phyloP scores from a whole-genome alignment of 2,888 invertebrate species.

The Acrobasis consociella region DNA sequence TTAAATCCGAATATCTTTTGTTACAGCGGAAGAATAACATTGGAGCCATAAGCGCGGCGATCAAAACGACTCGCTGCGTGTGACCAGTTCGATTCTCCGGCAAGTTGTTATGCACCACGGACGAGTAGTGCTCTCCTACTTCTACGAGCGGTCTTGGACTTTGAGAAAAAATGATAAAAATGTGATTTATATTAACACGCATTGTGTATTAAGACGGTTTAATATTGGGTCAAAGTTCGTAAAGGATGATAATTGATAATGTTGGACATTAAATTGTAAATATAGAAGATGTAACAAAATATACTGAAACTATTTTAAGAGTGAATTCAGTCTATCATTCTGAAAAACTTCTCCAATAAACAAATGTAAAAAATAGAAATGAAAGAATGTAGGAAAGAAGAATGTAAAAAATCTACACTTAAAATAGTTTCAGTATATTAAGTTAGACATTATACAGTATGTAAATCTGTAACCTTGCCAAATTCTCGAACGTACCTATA shows the following conservation, averaged over 20 bases:
- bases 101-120: slow-evolving; percentile 2
- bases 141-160: neutral
- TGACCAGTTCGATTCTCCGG: slow-evolving; percentile 1
- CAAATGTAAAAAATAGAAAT: too few species aligned
- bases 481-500: too few species aligned
- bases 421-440: too few species aligned
- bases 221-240: neutral
- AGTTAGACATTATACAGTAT: too few species aligned
- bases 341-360: too few species aligned
- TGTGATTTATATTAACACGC: neutral
- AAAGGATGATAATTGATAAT: too few species aligned
- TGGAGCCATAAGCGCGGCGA: slow-evolving; percentile 6
- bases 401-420: too few species aligned
- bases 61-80: neutral
- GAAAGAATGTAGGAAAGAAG: too few species aligned
- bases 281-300: too few species aligned
- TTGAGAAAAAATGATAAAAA: neutral
- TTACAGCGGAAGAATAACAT: slow-evolving; percentile 22
- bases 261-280: neutral
- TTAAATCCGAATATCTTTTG: neutral
- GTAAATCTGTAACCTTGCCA: too few species aligned
- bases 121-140: neutral
- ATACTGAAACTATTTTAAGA: too few species aligned
- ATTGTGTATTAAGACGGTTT: neutral
- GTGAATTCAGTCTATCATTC: too few species aligned